phyloP scores from a whole-genome alignment of 2,888 invertebrate species.

The Coelinius sp. region DNA sequence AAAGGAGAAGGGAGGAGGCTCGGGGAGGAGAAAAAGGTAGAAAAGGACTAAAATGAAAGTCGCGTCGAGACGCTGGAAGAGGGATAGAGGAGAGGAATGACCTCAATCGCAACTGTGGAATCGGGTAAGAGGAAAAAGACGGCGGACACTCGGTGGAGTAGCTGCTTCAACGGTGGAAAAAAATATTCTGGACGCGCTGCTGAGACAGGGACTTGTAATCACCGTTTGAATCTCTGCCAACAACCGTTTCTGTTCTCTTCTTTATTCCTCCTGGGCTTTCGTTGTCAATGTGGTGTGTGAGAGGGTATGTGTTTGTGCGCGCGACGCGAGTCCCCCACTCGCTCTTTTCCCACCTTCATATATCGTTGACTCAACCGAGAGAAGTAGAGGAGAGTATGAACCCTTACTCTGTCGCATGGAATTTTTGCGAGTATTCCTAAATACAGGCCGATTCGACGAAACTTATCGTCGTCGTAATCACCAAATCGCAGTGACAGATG shows the following conservation, averaged over 20 bases:
- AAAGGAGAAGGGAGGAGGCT: conserved; percentile 15
- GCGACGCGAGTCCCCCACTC: conserved; percentile 33
- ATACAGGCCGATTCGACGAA: conserved; percentile 55
- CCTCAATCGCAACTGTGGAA: conserved; percentile 35
- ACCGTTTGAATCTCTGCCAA: conserved; percentile 68
- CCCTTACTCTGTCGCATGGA: conserved; percentile 27
- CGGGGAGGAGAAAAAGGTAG: conserved; percentile 1
- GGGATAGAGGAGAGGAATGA: conserved; percentile 33
- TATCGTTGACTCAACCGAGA: conserved; percentile 37
- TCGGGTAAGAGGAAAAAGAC: conserved; percentile 43
- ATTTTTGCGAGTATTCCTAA: conserved; percentile 54
- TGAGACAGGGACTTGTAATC: conserved; percentile 68
- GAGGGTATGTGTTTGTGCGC: neutral
- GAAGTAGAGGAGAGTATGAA: conserved; percentile 6
- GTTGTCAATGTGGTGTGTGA: too few relatives aligned
- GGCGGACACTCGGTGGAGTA: conserved; percentile 45
- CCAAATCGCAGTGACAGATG: conserved; percentile 63
- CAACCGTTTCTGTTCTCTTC: conserved; percentile 42
- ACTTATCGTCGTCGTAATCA: conserved; percentile 59
- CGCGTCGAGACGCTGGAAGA: conserved; percentile 29
- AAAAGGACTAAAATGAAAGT: conserved; percentile 14
- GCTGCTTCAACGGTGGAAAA: conserved; percentile 48
- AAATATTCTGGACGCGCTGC: conserved; percentile 64
- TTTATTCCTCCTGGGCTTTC: conserved; percentile 1
- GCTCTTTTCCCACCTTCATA: conserved; percentile 29